Base-by-base conservation (phyloP, 2,888 invertebrate genomes). In the Masnerella sp. region DNA sequence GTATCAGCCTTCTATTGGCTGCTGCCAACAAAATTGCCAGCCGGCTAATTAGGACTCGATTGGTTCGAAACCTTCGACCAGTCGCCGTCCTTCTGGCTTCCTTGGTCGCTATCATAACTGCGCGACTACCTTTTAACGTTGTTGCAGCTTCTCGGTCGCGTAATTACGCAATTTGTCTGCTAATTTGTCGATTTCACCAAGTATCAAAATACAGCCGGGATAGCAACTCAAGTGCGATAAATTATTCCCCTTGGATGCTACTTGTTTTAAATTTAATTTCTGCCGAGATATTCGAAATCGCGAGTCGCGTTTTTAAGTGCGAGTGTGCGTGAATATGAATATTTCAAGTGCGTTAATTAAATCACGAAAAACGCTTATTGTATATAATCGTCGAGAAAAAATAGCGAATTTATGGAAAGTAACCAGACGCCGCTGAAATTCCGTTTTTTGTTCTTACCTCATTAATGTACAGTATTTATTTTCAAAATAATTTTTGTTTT, bases 31-130 rank as follows among this genome's bases (percentile, higher is more conserved):
- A 72, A 59, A 65, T 65, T 43, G 42, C 52, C 74, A 72, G 75
- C 73, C 78, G 75, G 78, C 82, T 78, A 83, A 85, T 84, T 84
- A 82, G 79, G 79, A 76, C 75, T 78, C 78, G 58, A 75, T 76
- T 77, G 64, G 73, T 58, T 68, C 42, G 49, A 71, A 75, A 68
- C 64, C 71, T 52, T 36, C 49, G 17, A 22, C 45, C 8, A 65
- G 34, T 51, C 42, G 51, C 61, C 70, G 11, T 52, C 34, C 36
- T 38, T 22, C 20, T 25, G 70, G 40, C 40, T 45, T 22, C 42
- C 28, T 25, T 14, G 17, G 17, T 22, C 43, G 40, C 59, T 64
- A 51, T 65, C 64, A 67, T 59, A 62, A 36, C 49, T 59, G 51
- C 40, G 17, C 64, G 45, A 36, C 61, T 42, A 54, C 47, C 38